Evolutionary conservation across 1,140 invertebrate species (phyloP).

Genomic region (Protaetia brevitarsis): DNA sequence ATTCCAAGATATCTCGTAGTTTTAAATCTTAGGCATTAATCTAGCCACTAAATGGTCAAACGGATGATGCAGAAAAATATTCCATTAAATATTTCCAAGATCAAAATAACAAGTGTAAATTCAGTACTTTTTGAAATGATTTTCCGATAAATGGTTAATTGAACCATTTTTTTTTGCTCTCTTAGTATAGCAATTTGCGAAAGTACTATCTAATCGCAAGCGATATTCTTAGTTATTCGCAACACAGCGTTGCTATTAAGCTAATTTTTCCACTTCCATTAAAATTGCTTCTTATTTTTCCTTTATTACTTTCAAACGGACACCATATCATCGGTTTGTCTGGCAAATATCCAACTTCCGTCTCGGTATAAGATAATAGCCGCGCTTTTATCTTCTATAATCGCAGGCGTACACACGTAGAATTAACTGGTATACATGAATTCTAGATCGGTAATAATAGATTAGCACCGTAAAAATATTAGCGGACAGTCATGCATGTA

Average conservation of each 20-base stretch:
- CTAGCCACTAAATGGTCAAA: no score
- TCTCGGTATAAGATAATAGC: not conserved
- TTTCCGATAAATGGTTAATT: no score
- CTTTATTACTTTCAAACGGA: no score
- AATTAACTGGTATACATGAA: not conserved
- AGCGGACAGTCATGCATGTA: constrained; percentile 12
- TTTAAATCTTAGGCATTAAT: no score
- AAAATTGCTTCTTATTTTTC: not conserved
- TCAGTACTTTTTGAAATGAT: no score
- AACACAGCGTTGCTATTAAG: not conserved
- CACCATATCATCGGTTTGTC: not conserved
- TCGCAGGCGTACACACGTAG: not conserved
- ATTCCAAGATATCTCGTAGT: no score
- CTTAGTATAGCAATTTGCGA: no score
- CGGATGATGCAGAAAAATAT: not conserved
- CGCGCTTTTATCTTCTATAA: not conserved
- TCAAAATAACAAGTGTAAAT: no score
- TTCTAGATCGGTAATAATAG: constrained; percentile 17
- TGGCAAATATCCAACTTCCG: not conserved
- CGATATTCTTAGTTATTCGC: no score
- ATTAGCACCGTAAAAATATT: not conserved
- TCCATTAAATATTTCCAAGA: not conserved
- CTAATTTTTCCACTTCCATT: not conserved
- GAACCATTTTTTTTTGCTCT: not conserved
- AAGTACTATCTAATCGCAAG: no score